A percentile compares a stretch with the other conserved stretches of the same genome.
These are phyloP conservation scores for Hemitrygon akajei DNA, from an alignment of 2,797 vertebrate genomes.

Conservation along the genomic window DNA sequence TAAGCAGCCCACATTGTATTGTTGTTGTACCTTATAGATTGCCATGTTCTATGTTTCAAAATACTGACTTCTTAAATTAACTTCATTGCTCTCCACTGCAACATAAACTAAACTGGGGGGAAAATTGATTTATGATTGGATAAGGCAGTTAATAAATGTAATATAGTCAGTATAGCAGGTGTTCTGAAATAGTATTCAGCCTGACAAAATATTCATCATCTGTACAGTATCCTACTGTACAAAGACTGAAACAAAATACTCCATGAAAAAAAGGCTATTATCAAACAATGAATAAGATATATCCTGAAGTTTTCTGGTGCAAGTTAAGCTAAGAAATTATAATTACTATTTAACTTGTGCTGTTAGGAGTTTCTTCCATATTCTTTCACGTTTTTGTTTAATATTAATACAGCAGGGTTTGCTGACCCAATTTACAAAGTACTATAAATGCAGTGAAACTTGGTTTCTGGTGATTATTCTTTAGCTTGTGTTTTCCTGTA, in stretches of 20 bases:
- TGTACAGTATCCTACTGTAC: not conserved
- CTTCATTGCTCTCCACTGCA: not conserved
- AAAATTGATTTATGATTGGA: not conserved
- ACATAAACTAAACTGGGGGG: not conserved
- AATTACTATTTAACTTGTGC: not conserved
- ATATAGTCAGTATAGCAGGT: not conserved
- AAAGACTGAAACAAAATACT: not conserved
- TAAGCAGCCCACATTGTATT: not conserved
- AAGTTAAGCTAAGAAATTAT: slow-evolving; percentile 13
- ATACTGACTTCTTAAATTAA: not conserved
- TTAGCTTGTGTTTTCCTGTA: not conserved
- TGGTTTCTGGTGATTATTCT: not conserved
- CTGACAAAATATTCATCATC: not conserved
- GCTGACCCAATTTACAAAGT: too few species aligned
- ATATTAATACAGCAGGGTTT: not conserved
- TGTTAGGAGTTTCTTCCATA: not conserved
- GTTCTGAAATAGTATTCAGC: not conserved
- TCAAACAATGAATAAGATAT: not conserved
- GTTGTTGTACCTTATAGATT: not conserved
- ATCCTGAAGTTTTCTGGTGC: not conserved
- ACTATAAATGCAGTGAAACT: not conserved
- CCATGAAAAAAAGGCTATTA: not conserved
- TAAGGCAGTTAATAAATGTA: not conserved
- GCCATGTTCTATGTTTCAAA: not conserved
- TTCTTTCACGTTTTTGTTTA: not conserved